Evolutionary conservation across 2,113 vertebrate species (phyloP).

Genomic region (Myrmophylax atrothorax): DNA sequence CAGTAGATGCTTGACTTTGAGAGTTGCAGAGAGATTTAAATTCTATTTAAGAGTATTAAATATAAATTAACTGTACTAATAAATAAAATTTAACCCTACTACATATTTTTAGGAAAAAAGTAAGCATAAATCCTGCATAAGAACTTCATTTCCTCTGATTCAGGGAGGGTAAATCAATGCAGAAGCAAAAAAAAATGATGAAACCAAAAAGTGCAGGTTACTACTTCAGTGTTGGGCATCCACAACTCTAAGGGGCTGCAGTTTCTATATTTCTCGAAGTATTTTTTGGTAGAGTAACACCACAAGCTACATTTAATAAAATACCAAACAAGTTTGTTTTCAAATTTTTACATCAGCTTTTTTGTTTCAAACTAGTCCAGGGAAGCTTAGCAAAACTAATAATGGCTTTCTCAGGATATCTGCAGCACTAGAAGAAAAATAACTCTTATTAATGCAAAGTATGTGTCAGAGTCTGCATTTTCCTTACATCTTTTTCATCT

Average conservation of each 20-base stretch:
- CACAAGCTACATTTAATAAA: background rate
- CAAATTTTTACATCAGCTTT: background rate
- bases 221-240: background rate
- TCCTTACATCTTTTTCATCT: constrained; percentile 47
- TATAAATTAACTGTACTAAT: background rate
- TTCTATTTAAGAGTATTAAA: background rate
- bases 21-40: background rate
- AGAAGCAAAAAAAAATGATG: background rate
- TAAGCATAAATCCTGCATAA: background rate
- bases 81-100: background rate
- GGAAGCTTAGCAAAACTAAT: background rate
- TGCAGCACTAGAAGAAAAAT: constrained; percentile 25
- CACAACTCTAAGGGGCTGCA: background rate
- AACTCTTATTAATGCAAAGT: constrained; percentile 4
- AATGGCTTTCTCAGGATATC: background rate
- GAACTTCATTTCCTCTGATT: background rate
- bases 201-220: background rate
- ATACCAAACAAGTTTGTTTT: background rate
- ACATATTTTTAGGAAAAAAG: background rate
- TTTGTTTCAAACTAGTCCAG: background rate
- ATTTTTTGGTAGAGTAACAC: background rate
- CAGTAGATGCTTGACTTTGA: background rate
- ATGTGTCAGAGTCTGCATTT: constrained; percentile 22
- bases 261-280: background rate
- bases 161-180: background rate